Evolutionary conservation across 2,113 vertebrate species (phyloP).

Genomic region (Campylomormyrus numenius): DNA sequence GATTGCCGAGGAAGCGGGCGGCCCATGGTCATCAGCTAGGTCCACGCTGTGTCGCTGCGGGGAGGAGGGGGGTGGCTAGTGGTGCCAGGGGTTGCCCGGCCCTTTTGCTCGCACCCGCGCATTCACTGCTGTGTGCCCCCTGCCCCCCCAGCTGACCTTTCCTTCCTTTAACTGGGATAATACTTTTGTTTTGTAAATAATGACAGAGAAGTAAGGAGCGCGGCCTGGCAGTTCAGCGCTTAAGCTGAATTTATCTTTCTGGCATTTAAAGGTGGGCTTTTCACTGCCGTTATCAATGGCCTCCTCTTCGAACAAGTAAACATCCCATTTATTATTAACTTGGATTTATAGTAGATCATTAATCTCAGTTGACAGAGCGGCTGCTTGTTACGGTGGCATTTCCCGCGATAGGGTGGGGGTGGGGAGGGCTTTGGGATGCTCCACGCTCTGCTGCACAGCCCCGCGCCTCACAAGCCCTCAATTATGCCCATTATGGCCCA

Average conservation of each 20-base stretch:
- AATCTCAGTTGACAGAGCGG: slow-evolving; percentile 71
- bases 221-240: slow-evolving; percentile 65
- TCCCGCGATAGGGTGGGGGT: slow-evolving; percentile 58
- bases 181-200: slow-evolving; percentile 64
- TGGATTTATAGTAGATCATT: slow-evolving; percentile 74
- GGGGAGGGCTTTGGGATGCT: slow-evolving; percentile 62
- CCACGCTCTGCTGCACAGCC: slow-evolving; percentile 30
- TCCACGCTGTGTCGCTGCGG: background rate
- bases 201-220: slow-evolving; percentile 61
- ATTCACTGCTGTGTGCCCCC: slow-evolving; percentile 25
- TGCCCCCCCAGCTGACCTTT: slow-evolving; percentile 51
- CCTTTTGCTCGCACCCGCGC: background rate
- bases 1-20: slow-evolving; percentile 22
- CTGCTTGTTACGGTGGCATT: slow-evolving; percentile 70
- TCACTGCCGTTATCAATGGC: slow-evolving; percentile 69
- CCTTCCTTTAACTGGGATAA: slow-evolving; percentile 56
- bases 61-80: background rate
- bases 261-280: slow-evolving; percentile 68
- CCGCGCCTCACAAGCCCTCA: slow-evolving; percentile 18
- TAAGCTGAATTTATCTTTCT: slow-evolving; percentile 77
- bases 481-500: background rate
- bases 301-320: slow-evolving; percentile 72
- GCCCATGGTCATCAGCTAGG: background rate
- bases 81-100: background rate
- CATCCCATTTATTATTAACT: slow-evolving; percentile 80